phyloP scores from a whole-genome alignment of 2,888 invertebrate species.

The Sphaeridia pumilis region DNA sequence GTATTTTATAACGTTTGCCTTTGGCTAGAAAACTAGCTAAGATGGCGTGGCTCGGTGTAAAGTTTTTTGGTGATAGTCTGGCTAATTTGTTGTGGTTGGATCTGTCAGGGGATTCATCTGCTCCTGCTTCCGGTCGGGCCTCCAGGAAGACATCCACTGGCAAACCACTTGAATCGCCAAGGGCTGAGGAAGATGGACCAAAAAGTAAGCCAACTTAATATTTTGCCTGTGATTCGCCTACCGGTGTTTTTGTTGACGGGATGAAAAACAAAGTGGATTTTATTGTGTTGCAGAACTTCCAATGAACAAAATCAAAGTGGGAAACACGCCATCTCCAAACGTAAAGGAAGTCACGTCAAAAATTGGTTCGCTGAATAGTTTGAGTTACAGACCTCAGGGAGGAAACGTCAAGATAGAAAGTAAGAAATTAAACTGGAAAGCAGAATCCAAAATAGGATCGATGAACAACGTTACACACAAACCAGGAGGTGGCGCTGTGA shows the following conservation, averaged over 20 bases:
- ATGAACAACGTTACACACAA: conserved; percentile 70
- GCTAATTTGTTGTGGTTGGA: conserved; percentile 1
- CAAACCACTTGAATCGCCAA: conserved; percentile 5
- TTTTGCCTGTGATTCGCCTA: not conserved
- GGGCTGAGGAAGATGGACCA: conserved; percentile 6
- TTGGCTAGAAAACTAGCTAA: too few species aligned
- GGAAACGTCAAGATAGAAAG: conserved; percentile 79
- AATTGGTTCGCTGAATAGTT: conserved; percentile 36
- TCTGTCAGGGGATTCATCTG: conserved; percentile 7
- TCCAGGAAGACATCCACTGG: conserved; percentile 12
- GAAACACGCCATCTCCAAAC: conserved; percentile 82
- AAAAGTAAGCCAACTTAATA: conserved; percentile 9
- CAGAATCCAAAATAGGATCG: conserved; percentile 75
- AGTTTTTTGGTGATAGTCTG: too few species aligned
- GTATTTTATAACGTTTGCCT: too few species aligned
- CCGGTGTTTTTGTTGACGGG: too few species aligned
- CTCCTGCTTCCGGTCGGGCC: conserved; percentile 11
- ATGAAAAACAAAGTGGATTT: too few species aligned
- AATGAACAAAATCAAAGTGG: conserved; percentile 88
- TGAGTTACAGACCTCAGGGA: conserved; percentile 41
- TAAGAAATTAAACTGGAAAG: conserved; percentile 71
- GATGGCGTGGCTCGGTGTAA: too few species aligned
- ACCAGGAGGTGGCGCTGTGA: conserved; percentile 80
- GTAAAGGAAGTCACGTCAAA: conserved; percentile 82
- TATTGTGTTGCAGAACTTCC: conserved; percentile 62